phyloP scores from a whole-genome alignment of 2,113 vertebrate genomes.

The Arenaria interpres region DNA sequence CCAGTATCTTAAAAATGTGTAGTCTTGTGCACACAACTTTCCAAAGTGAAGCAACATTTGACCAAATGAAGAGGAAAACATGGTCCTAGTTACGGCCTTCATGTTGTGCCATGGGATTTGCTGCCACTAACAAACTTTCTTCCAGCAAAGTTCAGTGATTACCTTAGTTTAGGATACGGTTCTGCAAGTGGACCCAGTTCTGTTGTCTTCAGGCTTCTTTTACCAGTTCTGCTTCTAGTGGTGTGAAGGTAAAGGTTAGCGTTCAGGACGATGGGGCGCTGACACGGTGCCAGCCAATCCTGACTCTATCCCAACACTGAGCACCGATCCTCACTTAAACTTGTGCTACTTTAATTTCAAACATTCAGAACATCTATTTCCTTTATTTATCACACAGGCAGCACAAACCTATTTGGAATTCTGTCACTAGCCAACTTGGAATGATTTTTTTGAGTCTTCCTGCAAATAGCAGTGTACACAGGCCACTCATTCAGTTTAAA shows the following conservation, averaged over 20 bases:
- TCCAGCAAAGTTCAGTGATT: neutral
- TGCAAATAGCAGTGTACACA: neutral
- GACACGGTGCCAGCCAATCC: neutral
- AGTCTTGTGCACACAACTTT: neutral
- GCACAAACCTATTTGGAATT: neutral
- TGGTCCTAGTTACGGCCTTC: neutral
- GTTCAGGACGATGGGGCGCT: neutral
- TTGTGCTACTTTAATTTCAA: neutral
- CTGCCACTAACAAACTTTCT: neutral
- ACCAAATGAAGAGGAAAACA: neutral
- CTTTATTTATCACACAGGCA: neutral
- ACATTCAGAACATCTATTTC: neutral
- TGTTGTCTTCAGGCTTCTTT: neutral
- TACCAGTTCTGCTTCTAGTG: neutral
- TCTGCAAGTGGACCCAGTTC: neutral
- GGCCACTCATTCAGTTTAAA: neutral
- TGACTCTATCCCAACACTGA: neutral
- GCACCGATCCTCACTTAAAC: neutral
- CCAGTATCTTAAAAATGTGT: neutral
- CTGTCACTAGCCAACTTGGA: neutral
- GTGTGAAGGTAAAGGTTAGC: rapidly evolving
- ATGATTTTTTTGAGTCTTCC: neutral
- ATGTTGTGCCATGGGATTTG: neutral
- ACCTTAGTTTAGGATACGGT: neutral
- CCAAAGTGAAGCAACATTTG: neutral